Conservation (phyloP, 1,140 invertebrate genomes). For the Adelges cooleyi region DNA sequence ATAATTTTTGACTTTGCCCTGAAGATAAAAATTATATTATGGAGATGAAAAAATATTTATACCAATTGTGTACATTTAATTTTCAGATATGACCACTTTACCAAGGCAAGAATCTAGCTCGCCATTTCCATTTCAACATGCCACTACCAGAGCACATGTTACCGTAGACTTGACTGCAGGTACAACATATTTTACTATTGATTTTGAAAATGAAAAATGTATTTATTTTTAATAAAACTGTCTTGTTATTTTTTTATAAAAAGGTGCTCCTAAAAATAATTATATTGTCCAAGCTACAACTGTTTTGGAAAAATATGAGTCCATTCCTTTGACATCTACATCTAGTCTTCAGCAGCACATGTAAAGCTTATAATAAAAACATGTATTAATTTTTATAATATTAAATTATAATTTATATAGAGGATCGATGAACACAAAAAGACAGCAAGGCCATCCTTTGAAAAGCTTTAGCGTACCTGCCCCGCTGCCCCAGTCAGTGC, state of each 20-base stretch:
- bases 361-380: not conserved
- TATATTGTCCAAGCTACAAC: conserved; percentile 27
- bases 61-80: too few species aligned
- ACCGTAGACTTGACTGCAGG: conserved; percentile 50
- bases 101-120: conserved; percentile 40
- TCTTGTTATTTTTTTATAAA: too few species aligned
- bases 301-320: conserved; percentile 19
- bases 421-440: conserved; percentile 34
- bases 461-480: conserved; percentile 77
- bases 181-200: too few species aligned
- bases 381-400: not conserved
- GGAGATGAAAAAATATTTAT: too few species aligned
- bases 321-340: conserved; percentile 2
- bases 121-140: conserved; percentile 68
- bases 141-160: conserved; percentile 55
- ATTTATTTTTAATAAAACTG: too few species aligned
- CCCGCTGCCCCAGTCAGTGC: conserved; percentile 59
- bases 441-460: conserved; percentile 57
- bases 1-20: too few species aligned
- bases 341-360: conserved; percentile 1
- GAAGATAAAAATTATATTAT: too few species aligned
- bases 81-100: conserved; percentile 2
- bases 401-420: not conserved
- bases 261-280: conserved; percentile 22
- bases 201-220: too few species aligned